These are phyloP conservation scores for Trachelipus rathkii DNA, from an alignment of 1,140 invertebrate genomes.

Conservation along the genomic window DNA sequence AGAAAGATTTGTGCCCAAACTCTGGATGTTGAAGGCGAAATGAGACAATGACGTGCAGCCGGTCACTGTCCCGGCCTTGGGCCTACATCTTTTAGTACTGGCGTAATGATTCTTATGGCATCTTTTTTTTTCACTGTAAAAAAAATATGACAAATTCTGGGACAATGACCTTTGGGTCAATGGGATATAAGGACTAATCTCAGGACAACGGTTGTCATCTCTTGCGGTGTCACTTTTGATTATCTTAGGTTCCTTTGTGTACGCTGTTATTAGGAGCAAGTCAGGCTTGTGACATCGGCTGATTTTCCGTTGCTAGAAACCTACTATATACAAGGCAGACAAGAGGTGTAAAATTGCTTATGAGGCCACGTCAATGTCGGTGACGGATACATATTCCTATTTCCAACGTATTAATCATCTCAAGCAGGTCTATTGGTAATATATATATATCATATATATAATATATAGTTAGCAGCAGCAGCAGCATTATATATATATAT, in stretches of 20 bases:
- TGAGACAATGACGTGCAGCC: neutral
- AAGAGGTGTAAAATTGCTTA: neutral
- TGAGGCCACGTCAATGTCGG: neutral
- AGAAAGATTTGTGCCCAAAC: neutral
- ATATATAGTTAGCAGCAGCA: too few species aligned
- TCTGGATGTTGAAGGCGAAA: neutral
- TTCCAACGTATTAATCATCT: too few species aligned
- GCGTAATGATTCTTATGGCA: neutral
- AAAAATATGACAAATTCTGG: neutral
- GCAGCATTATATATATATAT: too few species aligned
- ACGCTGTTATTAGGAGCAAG: neutral
- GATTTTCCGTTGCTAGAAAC: neutral
- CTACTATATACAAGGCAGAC: neutral
- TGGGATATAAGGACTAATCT: neutral
- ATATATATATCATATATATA: too few species aligned
- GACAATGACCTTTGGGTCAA: conserved; percentile 3
- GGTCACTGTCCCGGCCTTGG: neutral
- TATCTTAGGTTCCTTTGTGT: neutral
- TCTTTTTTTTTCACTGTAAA: neutral
- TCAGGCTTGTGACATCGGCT: neutral
- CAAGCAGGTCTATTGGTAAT: too few species aligned
- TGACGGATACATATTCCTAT: too few species aligned
- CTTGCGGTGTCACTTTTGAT: neutral
- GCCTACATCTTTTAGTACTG: neutral
- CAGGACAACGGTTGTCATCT: neutral